Base-by-base conservation (phyloP, 2,888 invertebrate genomes). In the Drosophila falleni region DNA sequence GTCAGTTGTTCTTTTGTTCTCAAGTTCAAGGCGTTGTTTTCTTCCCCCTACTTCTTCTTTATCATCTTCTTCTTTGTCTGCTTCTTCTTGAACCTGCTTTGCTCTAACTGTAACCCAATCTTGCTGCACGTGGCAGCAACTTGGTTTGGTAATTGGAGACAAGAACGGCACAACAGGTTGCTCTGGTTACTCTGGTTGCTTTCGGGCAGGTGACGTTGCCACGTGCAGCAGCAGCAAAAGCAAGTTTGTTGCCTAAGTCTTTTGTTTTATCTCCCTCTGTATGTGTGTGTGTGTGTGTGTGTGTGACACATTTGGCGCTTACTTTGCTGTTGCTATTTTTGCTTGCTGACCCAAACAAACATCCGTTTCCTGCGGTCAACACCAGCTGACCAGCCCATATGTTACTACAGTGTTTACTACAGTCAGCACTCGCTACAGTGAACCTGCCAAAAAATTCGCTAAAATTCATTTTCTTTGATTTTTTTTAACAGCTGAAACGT, bases 311-410 rank as follows among this genome's bases (percentile, higher is more conserved):
- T 87, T 87, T 78, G 49, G 39, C 46, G 44, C 41, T 37, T 33
- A 54, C 39, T 37, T 37, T 23, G n/a, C 47, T 42, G 58, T 42
- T 59, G 55, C 56, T 64, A 23, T 53, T 53, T 46, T 61, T 81
- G 78, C 60, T 67, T 62, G 71, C 68, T 79, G 81, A 71, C 79
- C 84, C 79, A 87, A 81, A 74, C 80, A 85, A 85, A 85, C 85
- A 87, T 85, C 87, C 84, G 84, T 81, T 85, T 85, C 87, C 84
- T 87, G 80, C 69, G 69, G 55, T 68, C 76, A 76, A 67, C 72
- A 67, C 42, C 35, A 23, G 42, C 33, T 46, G 60, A 53, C 51
- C 63, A 41, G 31, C 65, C 65, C 41, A 49, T 15, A 49, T 54
- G 31, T 37, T n/a, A n/a, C n/a, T n/a, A n/a, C n/a, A 16, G 23